These are phyloP conservation scores for Hemicordylus capensis DNA, from an alignment of 2,113 vertebrate genomes.

Conservation along the genomic window DNA sequence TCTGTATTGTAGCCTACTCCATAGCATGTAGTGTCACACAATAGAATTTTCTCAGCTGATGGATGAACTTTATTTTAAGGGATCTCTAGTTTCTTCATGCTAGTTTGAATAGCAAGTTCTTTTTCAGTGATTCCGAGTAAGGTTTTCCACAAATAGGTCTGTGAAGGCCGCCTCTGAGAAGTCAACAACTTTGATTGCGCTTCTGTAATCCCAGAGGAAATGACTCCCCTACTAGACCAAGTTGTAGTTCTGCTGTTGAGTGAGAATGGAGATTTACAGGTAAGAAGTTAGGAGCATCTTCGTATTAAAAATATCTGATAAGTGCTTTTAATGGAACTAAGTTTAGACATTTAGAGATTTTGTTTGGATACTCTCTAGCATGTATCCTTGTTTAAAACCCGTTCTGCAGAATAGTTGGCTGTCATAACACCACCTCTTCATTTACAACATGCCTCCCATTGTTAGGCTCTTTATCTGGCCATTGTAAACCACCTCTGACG, in stretches of 20 bases:
- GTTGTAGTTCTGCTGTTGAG: background rate
- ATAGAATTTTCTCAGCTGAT: background rate
- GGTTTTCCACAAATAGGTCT: background rate
- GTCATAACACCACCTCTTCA: constrained; percentile 40
- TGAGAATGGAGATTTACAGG: background rate
- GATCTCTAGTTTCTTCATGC: background rate
- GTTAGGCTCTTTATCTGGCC: constrained; percentile 40
- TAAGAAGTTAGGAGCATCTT: background rate
- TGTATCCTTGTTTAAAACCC: constrained; percentile 13
- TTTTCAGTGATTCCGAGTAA: background rate
- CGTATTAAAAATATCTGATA: background rate
- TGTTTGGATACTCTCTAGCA: constrained; percentile 1
- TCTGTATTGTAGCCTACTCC: background rate
- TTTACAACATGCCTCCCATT: constrained; percentile 40
- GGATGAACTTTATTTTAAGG: background rate
- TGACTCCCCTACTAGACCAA: background rate
- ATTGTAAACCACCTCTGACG: constrained; percentile 35
- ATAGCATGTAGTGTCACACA: too few relatives aligned
- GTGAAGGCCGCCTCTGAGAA: background rate
- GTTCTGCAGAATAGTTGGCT: constrained; percentile 41
- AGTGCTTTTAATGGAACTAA: background rate
- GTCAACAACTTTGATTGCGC: background rate
- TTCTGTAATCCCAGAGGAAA: background rate
- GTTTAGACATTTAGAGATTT: background rate
- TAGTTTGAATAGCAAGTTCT: background rate